These are phyloP conservation scores for Caenorhabditis inopinata DNA, from an alignment of 1,140 invertebrate genomes.

Conservation along the genomic window DNA sequence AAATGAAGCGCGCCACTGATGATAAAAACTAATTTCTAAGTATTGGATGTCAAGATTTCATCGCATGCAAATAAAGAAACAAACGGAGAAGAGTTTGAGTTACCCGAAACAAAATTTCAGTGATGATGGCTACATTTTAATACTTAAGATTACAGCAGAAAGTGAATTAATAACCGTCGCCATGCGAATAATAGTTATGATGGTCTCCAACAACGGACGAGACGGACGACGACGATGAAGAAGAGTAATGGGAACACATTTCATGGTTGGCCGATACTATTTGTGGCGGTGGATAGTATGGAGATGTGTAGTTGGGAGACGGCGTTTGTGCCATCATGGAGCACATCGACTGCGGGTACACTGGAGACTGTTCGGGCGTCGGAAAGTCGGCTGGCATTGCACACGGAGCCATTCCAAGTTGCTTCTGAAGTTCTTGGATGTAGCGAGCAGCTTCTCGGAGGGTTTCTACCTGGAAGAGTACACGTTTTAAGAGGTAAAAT, in stretches of 20 bases:
- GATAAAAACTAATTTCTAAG: too few relatives aligned
- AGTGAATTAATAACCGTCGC: background rate
- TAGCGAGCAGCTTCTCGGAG: slow-evolving; percentile 9
- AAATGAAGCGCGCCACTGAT: too few relatives aligned
- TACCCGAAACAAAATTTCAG: too few relatives aligned
- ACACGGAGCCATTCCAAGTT: background rate
- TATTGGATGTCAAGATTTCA: too few relatives aligned
- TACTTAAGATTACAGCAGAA: background rate
- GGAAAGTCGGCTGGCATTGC: background rate
- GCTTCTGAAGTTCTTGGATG: slow-evolving; percentile 5
- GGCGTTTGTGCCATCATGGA: background rate
- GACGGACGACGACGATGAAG: background rate
- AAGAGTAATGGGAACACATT: background rate
- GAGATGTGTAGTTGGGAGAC: background rate
- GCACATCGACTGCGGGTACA: background rate
- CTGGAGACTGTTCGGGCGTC: slow-evolving; percentile 1
- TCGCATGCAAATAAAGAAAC: too few relatives aligned
- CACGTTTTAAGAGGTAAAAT: too few relatives aligned
- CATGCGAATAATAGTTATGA: background rate
- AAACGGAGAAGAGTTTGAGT: background rate
- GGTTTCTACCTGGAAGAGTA: slow-evolving; percentile 24
- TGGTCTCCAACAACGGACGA: background rate
- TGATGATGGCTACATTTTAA: too few relatives aligned
- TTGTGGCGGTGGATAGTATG: slow-evolving; percentile 4
- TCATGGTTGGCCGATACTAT: background rate